These are phyloP conservation scores for Sander lucioperca DNA, from an alignment of 2,113 vertebrate species.

Conservation along the genomic window DNA sequence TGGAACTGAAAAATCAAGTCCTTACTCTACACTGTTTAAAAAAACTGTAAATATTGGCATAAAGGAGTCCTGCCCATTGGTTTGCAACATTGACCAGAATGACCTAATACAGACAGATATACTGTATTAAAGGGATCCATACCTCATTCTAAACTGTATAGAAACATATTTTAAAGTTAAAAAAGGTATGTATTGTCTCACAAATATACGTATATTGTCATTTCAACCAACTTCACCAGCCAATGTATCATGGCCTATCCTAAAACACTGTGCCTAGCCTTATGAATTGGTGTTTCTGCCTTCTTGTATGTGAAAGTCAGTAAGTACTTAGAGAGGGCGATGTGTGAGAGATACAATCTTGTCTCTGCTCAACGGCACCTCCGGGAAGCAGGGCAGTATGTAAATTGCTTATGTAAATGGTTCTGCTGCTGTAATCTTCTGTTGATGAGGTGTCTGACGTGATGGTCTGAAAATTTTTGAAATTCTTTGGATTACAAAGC, in stretches of 20 bases:
- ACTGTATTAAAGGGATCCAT: not conserved
- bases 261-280: slow-evolving; percentile 2
- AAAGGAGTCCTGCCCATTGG: not conserved
- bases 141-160: not conserved
- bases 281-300: not conserved
- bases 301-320: slow-evolving; percentile 35
- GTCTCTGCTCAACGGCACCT: slow-evolving; percentile 71
- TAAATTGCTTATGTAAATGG: slow-evolving; percentile 75
- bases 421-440: slow-evolving; percentile 49
- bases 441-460: slow-evolving; percentile 50
- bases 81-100: not conserved
- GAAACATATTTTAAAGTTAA: not conserved
- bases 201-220: not conserved
- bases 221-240: not conserved
- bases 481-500: slow-evolving; percentile 22
- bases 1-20: not conserved
- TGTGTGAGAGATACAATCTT: slow-evolving; percentile 53
- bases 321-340: slow-evolving; percentile 26
- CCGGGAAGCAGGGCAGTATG: slow-evolving; percentile 35
- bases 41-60: not conserved
- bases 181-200: not conserved
- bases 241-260: not conserved
- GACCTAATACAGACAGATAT: not conserved
- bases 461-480: not conserved
- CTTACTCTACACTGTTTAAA: not conserved